These are phyloP conservation scores for Okapia johnstoni DNA, from an alignment of 2,113 vertebrate genomes.

Conservation along the genomic window DNA sequence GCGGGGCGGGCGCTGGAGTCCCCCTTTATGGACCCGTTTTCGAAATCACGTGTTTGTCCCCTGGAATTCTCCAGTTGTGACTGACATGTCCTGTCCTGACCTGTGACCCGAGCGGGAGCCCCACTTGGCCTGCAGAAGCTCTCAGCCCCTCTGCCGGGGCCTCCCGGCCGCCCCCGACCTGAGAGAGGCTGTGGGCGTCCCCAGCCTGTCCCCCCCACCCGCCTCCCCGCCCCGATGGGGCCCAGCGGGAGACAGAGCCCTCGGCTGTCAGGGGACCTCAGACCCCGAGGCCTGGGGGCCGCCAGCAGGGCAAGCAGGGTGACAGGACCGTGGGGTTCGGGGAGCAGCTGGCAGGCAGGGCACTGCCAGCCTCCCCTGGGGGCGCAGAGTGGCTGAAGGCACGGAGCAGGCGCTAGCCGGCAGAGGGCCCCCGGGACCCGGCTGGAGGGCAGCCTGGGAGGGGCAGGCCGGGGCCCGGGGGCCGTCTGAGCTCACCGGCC, in stretches of 20 bases:
- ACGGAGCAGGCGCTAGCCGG: neutral
- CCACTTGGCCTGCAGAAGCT: neutral
- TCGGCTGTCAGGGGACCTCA: neutral
- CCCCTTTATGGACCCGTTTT: neutral
- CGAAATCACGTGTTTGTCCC: neutral
- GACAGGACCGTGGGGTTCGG: rapidly evolving
- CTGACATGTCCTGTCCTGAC: neutral
- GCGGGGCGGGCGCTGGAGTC: neutral
- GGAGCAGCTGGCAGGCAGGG: rapidly evolving
- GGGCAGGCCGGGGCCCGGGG: neutral
- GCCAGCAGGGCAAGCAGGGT: too few species aligned
- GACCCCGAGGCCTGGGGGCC: neutral
- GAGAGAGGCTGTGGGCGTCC: neutral
- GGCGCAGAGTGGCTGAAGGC: rapidly evolving
- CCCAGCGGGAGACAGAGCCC: neutral
- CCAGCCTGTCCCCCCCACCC: neutral
- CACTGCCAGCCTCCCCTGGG: neutral
- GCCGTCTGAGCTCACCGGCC: too few species aligned
- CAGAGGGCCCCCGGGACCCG: neutral
- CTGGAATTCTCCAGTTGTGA: neutral
- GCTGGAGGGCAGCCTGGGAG: neutral
- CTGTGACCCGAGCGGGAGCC: neutral
- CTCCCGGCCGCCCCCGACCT: neutral
- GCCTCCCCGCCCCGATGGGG: rapidly evolving
- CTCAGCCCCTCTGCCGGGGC: neutral